Base-by-base conservation (phyloP, 2,888 invertebrate species). In the Apodemia zela region DNA sequence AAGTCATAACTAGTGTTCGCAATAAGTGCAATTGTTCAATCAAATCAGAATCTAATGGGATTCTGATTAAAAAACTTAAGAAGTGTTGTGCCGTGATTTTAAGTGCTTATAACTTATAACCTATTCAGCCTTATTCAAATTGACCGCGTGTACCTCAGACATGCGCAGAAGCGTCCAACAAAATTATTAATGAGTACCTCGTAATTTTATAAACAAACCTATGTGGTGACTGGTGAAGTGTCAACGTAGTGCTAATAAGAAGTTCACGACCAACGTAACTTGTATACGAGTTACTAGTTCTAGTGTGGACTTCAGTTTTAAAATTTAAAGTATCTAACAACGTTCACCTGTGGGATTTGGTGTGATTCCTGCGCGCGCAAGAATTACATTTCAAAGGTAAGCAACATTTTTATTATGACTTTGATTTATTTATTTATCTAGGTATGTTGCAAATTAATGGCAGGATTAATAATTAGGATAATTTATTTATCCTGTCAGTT, bases 281-380 rank as follows among this genome's bases (percentile, higher is more conserved):
- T 71, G 73, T 70, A 71, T 70, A 57, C 57, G 42, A 35, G 42
- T 42, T 59, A 38, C 47, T 71, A 17, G 47, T 17, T 47, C 3
- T 47, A 47, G 45, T 47, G 47, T 47, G 47, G 47, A 47, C 47
- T 63, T 58, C 68, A 63, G 66, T 76, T 80, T 79, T 74, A 71
- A 81, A 79, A 79, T 85, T 85, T 79, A 67, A 74, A 84, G 77
- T 79, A 72, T 72, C 79, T 78, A 78, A 75, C 81, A 86, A 83
- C 84, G 84, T 85, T 85, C 89, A 89, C 90, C 89, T 89, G 89
- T 90, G 85, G 89, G 85, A 89, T 85, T 88, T 82, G 82, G 82
- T 82, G 83, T 83, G 83, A 79, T 81, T 85, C 82, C 88, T 91
- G 90, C 90, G 90, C 91, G 90, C 90, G 90, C 90, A 91, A 78